Base-by-base conservation (phyloP, 30 jellyfish, hydroid and myxozoan species). In the Aurelia aurita region DNA sequence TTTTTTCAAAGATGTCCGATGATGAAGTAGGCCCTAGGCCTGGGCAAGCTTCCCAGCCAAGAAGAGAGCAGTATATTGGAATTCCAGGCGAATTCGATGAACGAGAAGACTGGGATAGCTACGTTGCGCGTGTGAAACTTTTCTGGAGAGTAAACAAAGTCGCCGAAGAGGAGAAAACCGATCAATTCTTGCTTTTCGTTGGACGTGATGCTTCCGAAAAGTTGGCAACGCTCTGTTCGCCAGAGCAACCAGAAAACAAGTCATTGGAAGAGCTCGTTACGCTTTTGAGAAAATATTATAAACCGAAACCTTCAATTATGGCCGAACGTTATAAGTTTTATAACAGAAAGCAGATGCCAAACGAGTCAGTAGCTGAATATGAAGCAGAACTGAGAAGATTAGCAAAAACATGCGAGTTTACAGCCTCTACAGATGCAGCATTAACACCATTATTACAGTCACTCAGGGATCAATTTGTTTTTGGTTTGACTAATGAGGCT, bases 241-340 rank as follows among this genome's bases (percentile, higher is more conserved):
- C 91, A 70, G 91, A 68, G 72, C 85, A 82, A 67, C 91, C 91
- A 58, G 85, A 67, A 82, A 49, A 43, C 35, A 82, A 68, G 84
- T 58, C 85, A 66, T 68, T 80, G 63, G 28, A 80, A 80, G 39
- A 31, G 4, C 39, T 31, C 39, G 3, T 31, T 1, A 31, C 2
- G 3, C 39, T 31, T 31, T 31, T 31, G 39, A 31, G 39, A 4
- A 31, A 31, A 31, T 31, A 31, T 31, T 31, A 31, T 31, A 1
- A 31, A 45, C 91, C 83, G 44, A 80, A 80, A 66, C 91, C 91
- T 66, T 80, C 74, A 75, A 68, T 65, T 64, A 80, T 80, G 91
- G 91, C 91, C 84, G 75, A 80, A 66, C 84, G 91, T 55, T 80
- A 35, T 28, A 80, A 80, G 75, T 80, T 80, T 80, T 80, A 80